Conservation (phyloP, 2,888 invertebrate genomes). For the Pammene aurita region DNA sequence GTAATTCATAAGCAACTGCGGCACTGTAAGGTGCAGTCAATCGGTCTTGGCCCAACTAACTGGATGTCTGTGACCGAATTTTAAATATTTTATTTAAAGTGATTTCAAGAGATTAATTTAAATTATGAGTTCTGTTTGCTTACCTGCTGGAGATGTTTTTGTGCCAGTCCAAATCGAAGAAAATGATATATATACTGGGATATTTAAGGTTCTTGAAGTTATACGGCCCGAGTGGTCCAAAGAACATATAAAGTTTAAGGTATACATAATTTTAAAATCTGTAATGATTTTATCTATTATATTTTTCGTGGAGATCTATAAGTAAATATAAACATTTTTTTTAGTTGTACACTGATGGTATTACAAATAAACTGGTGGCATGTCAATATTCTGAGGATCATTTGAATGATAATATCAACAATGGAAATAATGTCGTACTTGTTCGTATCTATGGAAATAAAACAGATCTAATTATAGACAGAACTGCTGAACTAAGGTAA, state of each 20-base stretch:
- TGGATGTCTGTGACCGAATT: conserved; percentile 20
- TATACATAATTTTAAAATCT: conserved; percentile 75
- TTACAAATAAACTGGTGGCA: conserved; percentile 95
- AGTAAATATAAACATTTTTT: conserved; percentile 41
- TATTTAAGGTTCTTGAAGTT: conserved; percentile 85
- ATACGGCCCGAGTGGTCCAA: conserved; percentile 88
- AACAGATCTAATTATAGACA: conserved; percentile 95
- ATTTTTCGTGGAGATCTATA: not conserved
- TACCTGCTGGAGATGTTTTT: conserved; percentile 68
- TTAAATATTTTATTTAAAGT: conserved; percentile 18
- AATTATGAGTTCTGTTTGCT: conserved; percentile 63
- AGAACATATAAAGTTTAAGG: conserved; percentile 59
- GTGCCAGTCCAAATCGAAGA: conserved; percentile 86
- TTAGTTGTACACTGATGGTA: conserved; percentile 96
- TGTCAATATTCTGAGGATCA: conserved; percentile 72
- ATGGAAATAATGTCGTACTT: conserved; percentile 86
- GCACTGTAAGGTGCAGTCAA: conserved; percentile 26
- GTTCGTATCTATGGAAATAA: conserved; percentile 96
- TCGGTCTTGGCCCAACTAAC: conserved; percentile 12
- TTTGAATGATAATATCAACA: conserved; percentile 57
- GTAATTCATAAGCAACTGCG: conserved; percentile 29
- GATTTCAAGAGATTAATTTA: conserved; percentile 4
- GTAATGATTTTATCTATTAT: conserved; percentile 71
- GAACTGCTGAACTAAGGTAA: conserved; percentile 90
- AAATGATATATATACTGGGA: conserved; percentile 86